Evolutionary conservation across 2,888 invertebrate genomes (phyloP).

Genomic region (Eupithecia tripunctaria): DNA sequence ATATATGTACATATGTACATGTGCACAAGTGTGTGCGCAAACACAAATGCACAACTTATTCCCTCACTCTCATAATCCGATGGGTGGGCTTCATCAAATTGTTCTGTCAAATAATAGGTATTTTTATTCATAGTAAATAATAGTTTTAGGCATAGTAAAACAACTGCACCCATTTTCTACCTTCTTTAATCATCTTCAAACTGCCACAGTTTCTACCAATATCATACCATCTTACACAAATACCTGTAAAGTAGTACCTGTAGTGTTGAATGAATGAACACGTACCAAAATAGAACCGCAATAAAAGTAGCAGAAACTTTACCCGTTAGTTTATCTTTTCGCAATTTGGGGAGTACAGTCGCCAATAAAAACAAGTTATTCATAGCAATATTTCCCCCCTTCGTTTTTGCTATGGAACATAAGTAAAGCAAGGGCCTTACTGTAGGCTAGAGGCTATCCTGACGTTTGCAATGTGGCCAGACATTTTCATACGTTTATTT

Average conservation of each 20-base stretch:
- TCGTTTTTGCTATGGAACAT: neutral
- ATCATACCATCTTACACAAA: neutral
- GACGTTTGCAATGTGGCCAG: neutral
- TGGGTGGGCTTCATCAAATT: too few species aligned
- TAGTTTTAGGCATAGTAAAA: too few species aligned
- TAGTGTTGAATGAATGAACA: neutral
- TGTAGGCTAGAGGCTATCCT: neutral
- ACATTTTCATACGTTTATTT: too few species aligned
- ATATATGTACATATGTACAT: too few species aligned
- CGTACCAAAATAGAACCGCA: neutral
- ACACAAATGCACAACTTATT: too few species aligned
- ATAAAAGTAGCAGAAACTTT: slow-evolving; percentile 12
- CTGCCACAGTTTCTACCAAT: neutral
- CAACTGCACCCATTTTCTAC: too few species aligned
- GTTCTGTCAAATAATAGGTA: too few species aligned
- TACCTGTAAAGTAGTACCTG: too few species aligned
- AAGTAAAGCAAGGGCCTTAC: neutral
- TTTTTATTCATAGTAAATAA: too few species aligned
- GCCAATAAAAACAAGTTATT: neutral
- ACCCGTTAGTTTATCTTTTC: slow-evolving; percentile 7
- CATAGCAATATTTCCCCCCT: neutral
- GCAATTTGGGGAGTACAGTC: slow-evolving; percentile 10
- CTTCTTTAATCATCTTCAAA: neutral
- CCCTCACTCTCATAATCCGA: too few species aligned
- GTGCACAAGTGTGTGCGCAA: too few species aligned